Percentiles rank a stretch among this genome's conserved stretches.
These are phyloP conservation scores for Mus musculus DNA, from an alignment of 2,113 vertebrate genomes.

Conservation along the genomic window GRCm39 chr9:115346501-115347000, in stretches of 20 bases:
- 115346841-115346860: background rate
- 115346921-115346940: background rate
- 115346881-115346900: background rate
- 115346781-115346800: background rate
- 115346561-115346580: background rate
- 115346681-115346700: conserved; percentile 60
- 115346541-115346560: background rate
- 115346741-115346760: conserved; percentile 2
- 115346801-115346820: background rate
- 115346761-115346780: background rate
- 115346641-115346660: conserved; percentile 64
- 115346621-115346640: conserved; percentile 47
- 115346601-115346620: conserved; percentile 10
- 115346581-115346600: conserved; percentile 61
- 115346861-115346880: background rate
- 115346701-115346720: conserved; percentile 13
- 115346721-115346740: conserved; percentile 29
- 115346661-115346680: conserved; percentile 24
- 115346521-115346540: conserved; percentile 3
- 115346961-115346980: background rate
- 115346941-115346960: conserved; percentile 42
- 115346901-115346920: background rate
- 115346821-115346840: background rate
- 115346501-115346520: background rate
- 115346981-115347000: background rate